Evolutionary conservation across 2,113 vertebrate genomes (phyloP).

Genomic region (Tympanuchus pallidicinctus): DNA sequence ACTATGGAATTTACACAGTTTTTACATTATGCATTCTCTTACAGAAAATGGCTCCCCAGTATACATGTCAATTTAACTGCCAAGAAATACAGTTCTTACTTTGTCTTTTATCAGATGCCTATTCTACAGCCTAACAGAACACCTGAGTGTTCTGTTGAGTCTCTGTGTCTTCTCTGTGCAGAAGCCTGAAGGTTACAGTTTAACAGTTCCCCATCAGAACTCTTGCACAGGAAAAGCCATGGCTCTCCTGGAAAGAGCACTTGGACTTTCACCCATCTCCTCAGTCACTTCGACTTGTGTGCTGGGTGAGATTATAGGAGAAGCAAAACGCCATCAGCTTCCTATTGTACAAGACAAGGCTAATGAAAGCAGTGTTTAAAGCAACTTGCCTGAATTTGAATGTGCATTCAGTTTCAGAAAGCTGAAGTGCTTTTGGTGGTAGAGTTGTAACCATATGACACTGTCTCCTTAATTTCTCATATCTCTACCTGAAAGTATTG

Average conservation of each 20-base stretch:
- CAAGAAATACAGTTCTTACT: neutral
- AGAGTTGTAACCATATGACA: neutral
- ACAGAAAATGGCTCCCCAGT: neutral
- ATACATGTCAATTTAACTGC: neutral
- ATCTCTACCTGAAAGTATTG: neutral
- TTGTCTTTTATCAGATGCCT: neutral
- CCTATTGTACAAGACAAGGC: accelerated
- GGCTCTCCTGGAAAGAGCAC: neutral
- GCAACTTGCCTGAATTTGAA: neutral
- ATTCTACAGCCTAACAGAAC: neutral
- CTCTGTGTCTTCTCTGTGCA: accelerated
- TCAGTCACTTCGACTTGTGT: neutral
- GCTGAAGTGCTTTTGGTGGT: neutral
- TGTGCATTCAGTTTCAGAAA: neutral
- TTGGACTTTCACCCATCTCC: neutral
- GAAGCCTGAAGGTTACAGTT: neutral
- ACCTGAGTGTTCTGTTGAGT: neutral
- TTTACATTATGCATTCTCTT: neutral
- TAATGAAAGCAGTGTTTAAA: neutral
- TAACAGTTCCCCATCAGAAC: neutral
- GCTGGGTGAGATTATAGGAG: neutral
- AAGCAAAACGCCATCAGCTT: neutral
- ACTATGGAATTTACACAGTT: neutral
- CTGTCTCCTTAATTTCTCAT: neutral
- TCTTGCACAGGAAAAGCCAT: neutral